Evolutionary conservation across 2,888 invertebrate species (phyloP), one percentile per base, ranked within the genome.

Genomic region (Chironomus tentans): DNA sequence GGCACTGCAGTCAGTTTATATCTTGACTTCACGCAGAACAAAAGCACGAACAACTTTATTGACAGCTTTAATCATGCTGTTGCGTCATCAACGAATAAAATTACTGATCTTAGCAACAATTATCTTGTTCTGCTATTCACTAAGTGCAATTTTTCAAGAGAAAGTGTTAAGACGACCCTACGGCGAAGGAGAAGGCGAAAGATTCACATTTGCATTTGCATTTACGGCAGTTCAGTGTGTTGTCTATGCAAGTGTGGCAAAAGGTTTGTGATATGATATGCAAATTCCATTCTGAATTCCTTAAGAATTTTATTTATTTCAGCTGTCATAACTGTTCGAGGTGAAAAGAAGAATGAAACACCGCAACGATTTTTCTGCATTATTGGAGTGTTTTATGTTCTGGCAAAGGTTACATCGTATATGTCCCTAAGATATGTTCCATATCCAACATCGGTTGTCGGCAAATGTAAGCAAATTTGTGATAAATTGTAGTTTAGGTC

Each of bases 361-460:
- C 88, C 89, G 13, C 88, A 84, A 0, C 80, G 88, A 1, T 93
- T 95, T 82, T 97, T 95, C 84, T 91, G 90, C 22, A 86, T 91
- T 21, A 91, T 93, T 78, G 90, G 97, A 0, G 83, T 97, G 10
- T 95, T 97, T 0, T 99, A 98, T 82, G 85, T 98, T 0, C 85
- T 96, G 61, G 99, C 92, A 0, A 99, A 99, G 98, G 90, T 98
- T 1, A 92, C 93, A 78, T 97, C 97, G 68, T 97, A 94, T 82
- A 94, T 97, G 91, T 95, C 98, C 0, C 84, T 99, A 68, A 93
- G 96, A 80, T 98, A 96, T 91, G 92, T 99, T 28, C 92, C 92
- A 78, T 99, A 98, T 85, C 99, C 99, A 0, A 98, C 98, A 3
- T 98, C 99, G 87, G 98, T 98, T 6, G 90, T 98, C 4, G 98